These are phyloP conservation scores for Baccha elongata DNA, from an alignment of 2,888 invertebrate genomes.

Conservation along the genomic window DNA sequence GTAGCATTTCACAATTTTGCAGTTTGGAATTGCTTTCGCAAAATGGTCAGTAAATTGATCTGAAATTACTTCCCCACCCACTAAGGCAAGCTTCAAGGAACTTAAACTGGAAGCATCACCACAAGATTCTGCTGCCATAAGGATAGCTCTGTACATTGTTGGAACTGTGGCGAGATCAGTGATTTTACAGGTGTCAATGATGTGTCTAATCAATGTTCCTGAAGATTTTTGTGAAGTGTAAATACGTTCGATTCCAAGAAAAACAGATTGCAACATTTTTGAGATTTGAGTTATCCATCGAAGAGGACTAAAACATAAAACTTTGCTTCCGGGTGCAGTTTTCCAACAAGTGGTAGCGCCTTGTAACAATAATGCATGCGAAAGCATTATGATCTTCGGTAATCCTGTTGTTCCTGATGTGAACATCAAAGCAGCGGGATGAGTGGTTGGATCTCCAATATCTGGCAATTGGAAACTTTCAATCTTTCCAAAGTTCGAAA, in stretches of 20 bases:
- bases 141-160: constrained; percentile 38
- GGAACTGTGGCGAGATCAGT: constrained; percentile 68
- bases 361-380: constrained; percentile 66
- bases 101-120: background rate
- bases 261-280: constrained; percentile 55
- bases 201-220: background rate
- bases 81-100: constrained; percentile 15
- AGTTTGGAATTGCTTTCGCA: constrained; percentile 41
- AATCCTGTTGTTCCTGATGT: constrained; percentile 73
- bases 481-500: background rate
- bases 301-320: constrained; percentile 66
- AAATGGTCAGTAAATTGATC: constrained; percentile 38
- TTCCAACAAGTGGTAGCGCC: constrained; percentile 64
- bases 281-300: constrained; percentile 74
- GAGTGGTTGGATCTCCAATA: constrained; percentile 43
- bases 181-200: constrained; percentile 47
- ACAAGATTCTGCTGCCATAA: constrained; percentile 30
- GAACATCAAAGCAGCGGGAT: constrained; percentile 62
- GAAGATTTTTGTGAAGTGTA: constrained; percentile 56
- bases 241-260: constrained; percentile 66
- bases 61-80: constrained; percentile 53
- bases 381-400: constrained; percentile 67
- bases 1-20: constrained; percentile 57
- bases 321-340: background rate
- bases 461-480: constrained; percentile 27